Percentiles rank a stretch among this genome's conserved stretches.
Evolutionary conservation across 2,113 vertebrate genomes (phyloP).

Genomic region (Calidris pugnax): DNA sequence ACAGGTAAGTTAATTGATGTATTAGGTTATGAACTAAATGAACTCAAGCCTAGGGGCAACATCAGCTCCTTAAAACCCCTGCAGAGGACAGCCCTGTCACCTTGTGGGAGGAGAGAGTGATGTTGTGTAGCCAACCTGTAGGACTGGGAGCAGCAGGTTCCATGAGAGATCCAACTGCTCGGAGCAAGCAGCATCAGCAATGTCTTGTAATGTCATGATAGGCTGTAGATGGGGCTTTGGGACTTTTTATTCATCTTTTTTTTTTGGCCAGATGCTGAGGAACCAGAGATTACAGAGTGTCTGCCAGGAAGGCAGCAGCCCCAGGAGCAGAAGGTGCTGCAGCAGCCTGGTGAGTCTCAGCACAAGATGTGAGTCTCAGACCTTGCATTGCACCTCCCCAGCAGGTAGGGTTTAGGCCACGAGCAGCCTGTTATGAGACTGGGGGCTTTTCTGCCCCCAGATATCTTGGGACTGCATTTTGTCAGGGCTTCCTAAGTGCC

Average conservation of each 20-base stretch:
- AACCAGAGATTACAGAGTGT: neutral
- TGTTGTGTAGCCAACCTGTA: accelerated
- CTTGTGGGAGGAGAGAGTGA: neutral
- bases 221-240: neutral
- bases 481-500: neutral
- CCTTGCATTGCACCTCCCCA: accelerated
- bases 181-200: accelerated
- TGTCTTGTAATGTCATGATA: neutral
- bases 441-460: neutral
- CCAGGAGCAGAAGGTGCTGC: neutral
- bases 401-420: neutral
- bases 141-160: neutral
- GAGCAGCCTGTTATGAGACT: neutral
- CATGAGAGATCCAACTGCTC: accelerated
- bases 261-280: neutral
- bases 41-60: neutral
- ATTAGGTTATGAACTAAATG: neutral
- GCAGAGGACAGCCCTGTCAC: neutral
- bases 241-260: too few species aligned
- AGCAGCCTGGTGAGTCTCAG: neutral
- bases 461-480: neutral
- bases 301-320: neutral
- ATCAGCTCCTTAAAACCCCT: neutral
- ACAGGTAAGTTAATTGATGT: neutral
- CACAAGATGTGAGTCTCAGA: neutral